Evolutionary conservation across 2,888 invertebrate species (phyloP).

Genomic region (Rhyacophila evoluta): DNA sequence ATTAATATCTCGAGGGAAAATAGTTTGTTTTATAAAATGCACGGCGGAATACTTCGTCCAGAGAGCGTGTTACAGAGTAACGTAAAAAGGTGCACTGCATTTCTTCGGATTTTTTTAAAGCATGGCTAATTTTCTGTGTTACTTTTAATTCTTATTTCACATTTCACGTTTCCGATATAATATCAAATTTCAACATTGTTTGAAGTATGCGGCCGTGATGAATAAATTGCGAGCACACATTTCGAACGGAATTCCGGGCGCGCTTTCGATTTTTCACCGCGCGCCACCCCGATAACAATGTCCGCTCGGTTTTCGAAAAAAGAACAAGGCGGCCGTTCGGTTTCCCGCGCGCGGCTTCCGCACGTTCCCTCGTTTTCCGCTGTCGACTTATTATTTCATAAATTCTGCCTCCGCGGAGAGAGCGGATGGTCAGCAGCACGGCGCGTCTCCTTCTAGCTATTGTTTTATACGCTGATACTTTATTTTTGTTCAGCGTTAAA

Average conservation of each 20-base stretch:
- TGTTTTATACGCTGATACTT: constrained; percentile 19
- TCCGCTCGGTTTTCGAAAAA: constrained; percentile 41
- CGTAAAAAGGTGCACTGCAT: too few relatives aligned
- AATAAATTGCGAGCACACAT: constrained; percentile 13
- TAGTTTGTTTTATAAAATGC: too few relatives aligned
- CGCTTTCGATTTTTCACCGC: constrained; percentile 36
- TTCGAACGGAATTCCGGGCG: constrained; percentile 42
- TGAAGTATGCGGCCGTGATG: background rate
- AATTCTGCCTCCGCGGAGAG: constrained; percentile 23
- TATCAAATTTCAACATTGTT: constrained; percentile 2
- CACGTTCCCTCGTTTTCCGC: constrained; percentile 26
- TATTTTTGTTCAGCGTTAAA: background rate
- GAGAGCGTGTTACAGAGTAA: too few relatives aligned
- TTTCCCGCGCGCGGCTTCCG: constrained; percentile 36
- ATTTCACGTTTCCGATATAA: background rate
- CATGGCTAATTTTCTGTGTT: too few relatives aligned
- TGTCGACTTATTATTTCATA: constrained; percentile 39
- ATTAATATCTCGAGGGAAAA: too few relatives aligned
- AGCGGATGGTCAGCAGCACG: constrained; percentile 8
- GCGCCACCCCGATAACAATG: constrained; percentile 43
- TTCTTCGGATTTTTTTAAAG: too few relatives aligned
- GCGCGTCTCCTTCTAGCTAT: constrained; percentile 5
- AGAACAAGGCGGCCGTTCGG: constrained; percentile 31
- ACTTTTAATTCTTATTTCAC: background rate
- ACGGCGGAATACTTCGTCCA: too few relatives aligned